phyloP scores from a whole-genome alignment of 1,140 invertebrate genomes.

The Halyomorpha halys region DNA sequence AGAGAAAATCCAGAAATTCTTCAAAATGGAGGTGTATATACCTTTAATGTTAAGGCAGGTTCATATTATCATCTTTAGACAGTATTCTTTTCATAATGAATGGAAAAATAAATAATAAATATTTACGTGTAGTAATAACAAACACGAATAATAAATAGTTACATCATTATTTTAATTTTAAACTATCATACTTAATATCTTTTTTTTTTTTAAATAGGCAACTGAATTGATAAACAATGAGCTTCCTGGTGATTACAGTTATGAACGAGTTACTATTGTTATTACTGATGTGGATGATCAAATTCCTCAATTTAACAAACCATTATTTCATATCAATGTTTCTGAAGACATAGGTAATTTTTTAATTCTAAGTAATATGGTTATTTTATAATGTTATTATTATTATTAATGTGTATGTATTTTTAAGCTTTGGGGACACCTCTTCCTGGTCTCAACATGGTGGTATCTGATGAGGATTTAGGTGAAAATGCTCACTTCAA shows the following conservation, averaged over 20 bases:
- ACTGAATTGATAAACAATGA: conserved; percentile 63
- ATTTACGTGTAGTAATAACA: no score
- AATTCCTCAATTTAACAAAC: conserved; percentile 59
- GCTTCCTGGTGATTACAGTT: conserved; percentile 52
- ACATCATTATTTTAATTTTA: no score
- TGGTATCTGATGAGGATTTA: conserved; percentile 62
- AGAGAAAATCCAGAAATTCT: conserved; percentile 60
- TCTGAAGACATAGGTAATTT: conserved; percentile 62
- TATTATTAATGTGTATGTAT: neutral
- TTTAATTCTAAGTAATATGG: neutral
- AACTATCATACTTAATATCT: neutral
- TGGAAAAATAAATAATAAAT: no score
- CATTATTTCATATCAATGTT: conserved; percentile 55
- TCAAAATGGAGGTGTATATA: conserved; percentile 67
- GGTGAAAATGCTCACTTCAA: conserved; percentile 65
- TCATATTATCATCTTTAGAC: neutral
- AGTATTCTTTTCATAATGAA: no score
- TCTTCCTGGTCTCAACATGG: conserved; percentile 54
- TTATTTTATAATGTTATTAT: no score
- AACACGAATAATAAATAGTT: no score
- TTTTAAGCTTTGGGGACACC: conserved; percentile 37
- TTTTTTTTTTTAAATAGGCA: conserved; percentile 39
- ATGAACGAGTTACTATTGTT: conserved; percentile 61
- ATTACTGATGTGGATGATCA: conserved; percentile 78
- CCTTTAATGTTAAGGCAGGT: conserved; percentile 52